Conservation (phyloP, 2,797 vertebrate species). For the Phataginus tricuspis region DNA sequence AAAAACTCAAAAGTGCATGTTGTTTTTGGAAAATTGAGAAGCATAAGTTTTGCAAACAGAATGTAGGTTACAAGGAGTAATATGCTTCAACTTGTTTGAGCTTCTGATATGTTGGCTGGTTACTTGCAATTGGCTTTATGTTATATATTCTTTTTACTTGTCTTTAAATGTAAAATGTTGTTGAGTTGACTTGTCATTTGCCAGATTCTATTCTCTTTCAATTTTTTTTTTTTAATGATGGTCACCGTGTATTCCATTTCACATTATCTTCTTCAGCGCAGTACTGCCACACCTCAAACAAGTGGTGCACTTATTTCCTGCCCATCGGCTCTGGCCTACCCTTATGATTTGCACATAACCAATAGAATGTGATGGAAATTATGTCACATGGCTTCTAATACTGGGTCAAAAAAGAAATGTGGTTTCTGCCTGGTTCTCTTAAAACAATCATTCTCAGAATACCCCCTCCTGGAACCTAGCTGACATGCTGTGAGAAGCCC, state of each 20-base stretch:
- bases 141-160: neutral
- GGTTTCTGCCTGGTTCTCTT: neutral
- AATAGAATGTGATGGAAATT: neutral
- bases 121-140: neutral
- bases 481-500: neutral
- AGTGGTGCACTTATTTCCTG: neutral
- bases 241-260: neutral
- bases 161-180: neutral
- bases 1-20: constrained; percentile 16
- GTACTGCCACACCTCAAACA: neutral
- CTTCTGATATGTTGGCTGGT: neutral
- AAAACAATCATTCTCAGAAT: neutral
- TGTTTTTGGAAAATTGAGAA: constrained; percentile 48
- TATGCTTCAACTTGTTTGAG: neutral
- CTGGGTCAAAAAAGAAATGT: neutral
- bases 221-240: neutral
- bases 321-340: neutral
- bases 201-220: neutral
- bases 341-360: neutral
- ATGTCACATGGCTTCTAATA: neutral
- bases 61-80: constrained; percentile 10
- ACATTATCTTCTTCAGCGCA: neutral
- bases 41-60: constrained; percentile 37
- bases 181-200: neutral
- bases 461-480: neutral